Evolutionary conservation across 2,797 vertebrate species (phyloP), one percentile per base, ranked within the genome.

Genomic region (Coregonus sp.): DNA sequence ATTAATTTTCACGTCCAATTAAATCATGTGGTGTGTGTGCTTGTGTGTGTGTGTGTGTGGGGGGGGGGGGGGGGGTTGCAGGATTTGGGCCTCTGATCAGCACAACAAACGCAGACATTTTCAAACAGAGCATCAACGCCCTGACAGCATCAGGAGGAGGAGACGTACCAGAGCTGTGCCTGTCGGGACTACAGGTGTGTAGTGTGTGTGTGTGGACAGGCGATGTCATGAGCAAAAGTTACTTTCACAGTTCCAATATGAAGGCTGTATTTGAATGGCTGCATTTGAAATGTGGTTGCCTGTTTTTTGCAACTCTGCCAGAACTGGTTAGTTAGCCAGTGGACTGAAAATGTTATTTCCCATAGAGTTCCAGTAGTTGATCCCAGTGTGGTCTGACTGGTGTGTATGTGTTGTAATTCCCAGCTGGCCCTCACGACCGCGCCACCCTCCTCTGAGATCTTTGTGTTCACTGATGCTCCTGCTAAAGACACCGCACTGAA

Each of bases 391-490:
- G 35, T 33, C 29, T 47, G 4, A n/a, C 40, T 5, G 31, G 2
- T 4, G 0, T 7, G n/a, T n/a, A 4, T 52, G 47, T 29, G n/a
- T 5, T 80, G 61, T 59, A 15, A 72, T 76, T 70, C 25, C 31
- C 71, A 94, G 93, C 86, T 94, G 47, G 92, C 92, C 1, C 70
- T 95, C 75, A 92, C 86, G 0, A 84, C 80, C 16, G 92, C 91
- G 20, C 93, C 92, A 0, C 70, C 87, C 1, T 91, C 84, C 16
- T 92, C 93, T 74, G 85, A 92, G 73, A 93, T 95, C 81, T 93
- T 93, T 81, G 73, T 95, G 81, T 94, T 94, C 84, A 94, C 93
- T 14, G 94, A 95, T 9, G 91, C 91, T 69, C 72, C 91, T 2
- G 90, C 92, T 7, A 94, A 94, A 85, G 93, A 95, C 11, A 14